Conservation (phyloP, 2,797 vertebrate species). For the Austrolebias charrua region DNA sequence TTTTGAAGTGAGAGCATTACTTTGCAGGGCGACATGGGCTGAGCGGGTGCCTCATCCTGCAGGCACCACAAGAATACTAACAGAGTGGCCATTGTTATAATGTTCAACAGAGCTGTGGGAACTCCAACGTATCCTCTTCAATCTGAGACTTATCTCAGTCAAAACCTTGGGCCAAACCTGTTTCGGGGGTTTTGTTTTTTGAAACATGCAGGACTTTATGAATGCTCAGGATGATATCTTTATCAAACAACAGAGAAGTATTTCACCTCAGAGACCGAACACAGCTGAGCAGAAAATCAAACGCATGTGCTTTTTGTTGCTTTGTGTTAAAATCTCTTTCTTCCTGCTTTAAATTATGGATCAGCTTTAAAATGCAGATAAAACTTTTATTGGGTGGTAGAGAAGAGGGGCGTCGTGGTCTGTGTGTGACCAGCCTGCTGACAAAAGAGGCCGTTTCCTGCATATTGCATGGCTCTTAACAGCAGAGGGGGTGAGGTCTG, state of each 20-base stretch:
- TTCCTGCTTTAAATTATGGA: conserved; percentile 80
- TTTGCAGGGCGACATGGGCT: conserved; percentile 33
- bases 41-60: conserved; percentile 59
- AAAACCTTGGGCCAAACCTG: neutral
- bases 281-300: conserved; percentile 34
- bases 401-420: conserved; percentile 68
- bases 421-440: conserved; percentile 69
- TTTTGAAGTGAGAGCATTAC: conserved; percentile 16
- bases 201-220: conserved; percentile 2
- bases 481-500: conserved; percentile 70
- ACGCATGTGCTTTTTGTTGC: conserved; percentile 57
- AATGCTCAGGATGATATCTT: neutral
- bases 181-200: neutral
- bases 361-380: conserved; percentile 81
- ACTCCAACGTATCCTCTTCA: conserved; percentile 50
- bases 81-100: conserved; percentile 78
- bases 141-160: conserved; percentile 37
- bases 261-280: conserved; percentile 16
- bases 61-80: conserved; percentile 79
- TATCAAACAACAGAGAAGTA: conserved; percentile 6
- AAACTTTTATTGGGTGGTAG: conserved; percentile 80
- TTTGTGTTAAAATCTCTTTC: conserved; percentile 76
- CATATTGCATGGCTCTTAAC: conserved; percentile 82
- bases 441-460: conserved; percentile 80
- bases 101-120: conserved; percentile 68